Evolutionary conservation across 2,113 vertebrate species (phyloP).

Genomic region (Syngnathus scovelli): DNA sequence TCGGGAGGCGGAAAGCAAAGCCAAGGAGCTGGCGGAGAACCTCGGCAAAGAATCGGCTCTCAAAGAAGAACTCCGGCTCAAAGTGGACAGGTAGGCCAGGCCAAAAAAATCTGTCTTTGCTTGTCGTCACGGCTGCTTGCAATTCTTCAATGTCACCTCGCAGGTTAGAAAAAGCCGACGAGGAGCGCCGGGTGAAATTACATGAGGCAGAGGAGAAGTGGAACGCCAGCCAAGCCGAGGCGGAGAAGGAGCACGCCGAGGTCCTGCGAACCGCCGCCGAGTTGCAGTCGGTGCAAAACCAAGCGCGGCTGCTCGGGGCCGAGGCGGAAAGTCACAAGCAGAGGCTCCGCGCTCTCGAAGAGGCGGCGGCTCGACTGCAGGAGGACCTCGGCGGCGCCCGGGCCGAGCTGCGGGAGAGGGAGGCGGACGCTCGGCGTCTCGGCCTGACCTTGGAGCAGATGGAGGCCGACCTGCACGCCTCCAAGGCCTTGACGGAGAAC

Average conservation of each 20-base stretch:
- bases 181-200: constrained; percentile 67
- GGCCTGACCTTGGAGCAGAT: constrained; percentile 81
- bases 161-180: constrained; percentile 75
- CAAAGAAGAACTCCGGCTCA: constrained; percentile 75
- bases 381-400: constrained; percentile 63
- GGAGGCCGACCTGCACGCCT: constrained; percentile 81
- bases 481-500: constrained; percentile 74
- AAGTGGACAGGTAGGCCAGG: constrained; percentile 65
- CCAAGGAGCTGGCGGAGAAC: constrained; percentile 70
- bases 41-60: constrained; percentile 69
- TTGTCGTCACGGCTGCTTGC: too few species aligned
- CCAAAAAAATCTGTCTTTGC: neutral
- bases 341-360: constrained; percentile 69
- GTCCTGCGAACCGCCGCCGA: constrained; percentile 64
- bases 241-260: constrained; percentile 70
- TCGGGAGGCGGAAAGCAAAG: constrained; percentile 72
- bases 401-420: constrained; percentile 68
- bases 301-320: constrained; percentile 59
- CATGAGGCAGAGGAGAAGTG: constrained; percentile 67
- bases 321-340: constrained; percentile 70
- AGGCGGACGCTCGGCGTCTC: constrained; percentile 74
- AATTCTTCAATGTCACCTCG: neutral
- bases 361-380: constrained; percentile 71
- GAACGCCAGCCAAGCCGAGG: constrained; percentile 54
- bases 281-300: constrained; percentile 55